Conservation (phyloP, 2,888 invertebrate species). For the Thymelicus lineola region DNA sequence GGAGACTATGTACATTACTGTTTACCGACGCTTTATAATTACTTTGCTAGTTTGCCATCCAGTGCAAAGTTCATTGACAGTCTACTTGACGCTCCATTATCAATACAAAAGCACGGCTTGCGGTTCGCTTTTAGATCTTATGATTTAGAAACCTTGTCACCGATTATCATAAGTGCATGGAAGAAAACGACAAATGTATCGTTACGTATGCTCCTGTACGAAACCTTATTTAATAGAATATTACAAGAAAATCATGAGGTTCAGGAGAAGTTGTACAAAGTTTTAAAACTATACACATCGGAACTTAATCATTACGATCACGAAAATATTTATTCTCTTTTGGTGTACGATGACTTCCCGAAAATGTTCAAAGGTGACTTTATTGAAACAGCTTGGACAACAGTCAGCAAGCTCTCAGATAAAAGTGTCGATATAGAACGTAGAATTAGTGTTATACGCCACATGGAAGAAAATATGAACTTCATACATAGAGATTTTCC, state of each 20-base stretch:
- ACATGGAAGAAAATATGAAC: slow-evolving; percentile 47
- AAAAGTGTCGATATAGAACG: slow-evolving; percentile 48
- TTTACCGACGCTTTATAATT: slow-evolving; percentile 58
- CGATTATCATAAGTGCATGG: slow-evolving; percentile 54
- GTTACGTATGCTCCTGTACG: slow-evolving; percentile 56
- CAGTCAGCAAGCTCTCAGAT: slow-evolving; percentile 52
- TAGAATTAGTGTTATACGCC: slow-evolving; percentile 46
- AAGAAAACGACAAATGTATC: slow-evolving; percentile 59
- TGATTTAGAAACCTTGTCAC: slow-evolving; percentile 51
- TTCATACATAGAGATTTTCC: slow-evolving; percentile 50
- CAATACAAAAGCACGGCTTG: slow-evolving; percentile 64
- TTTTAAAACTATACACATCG: slow-evolving; percentile 55
- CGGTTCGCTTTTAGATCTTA: slow-evolving; percentile 61
- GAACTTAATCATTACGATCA: slow-evolving; percentile 58
- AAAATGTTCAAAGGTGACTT: slow-evolving; percentile 47
- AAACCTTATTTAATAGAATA: slow-evolving; percentile 53
- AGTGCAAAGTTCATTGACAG: slow-evolving; percentile 54
- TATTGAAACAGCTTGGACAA: slow-evolving; percentile 53
- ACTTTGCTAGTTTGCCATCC: slow-evolving; percentile 54
- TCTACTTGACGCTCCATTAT: slow-evolving; percentile 56
- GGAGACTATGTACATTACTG: slow-evolving; percentile 62
- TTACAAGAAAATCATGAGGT: slow-evolving; percentile 36
- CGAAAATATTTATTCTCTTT: slow-evolving; percentile 51
- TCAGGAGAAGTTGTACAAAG: slow-evolving; percentile 52
- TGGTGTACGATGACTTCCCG: slow-evolving; percentile 50